Conservation (phyloP, 2,888 invertebrate genomes). For the Drosophila mercatorum region DNA sequence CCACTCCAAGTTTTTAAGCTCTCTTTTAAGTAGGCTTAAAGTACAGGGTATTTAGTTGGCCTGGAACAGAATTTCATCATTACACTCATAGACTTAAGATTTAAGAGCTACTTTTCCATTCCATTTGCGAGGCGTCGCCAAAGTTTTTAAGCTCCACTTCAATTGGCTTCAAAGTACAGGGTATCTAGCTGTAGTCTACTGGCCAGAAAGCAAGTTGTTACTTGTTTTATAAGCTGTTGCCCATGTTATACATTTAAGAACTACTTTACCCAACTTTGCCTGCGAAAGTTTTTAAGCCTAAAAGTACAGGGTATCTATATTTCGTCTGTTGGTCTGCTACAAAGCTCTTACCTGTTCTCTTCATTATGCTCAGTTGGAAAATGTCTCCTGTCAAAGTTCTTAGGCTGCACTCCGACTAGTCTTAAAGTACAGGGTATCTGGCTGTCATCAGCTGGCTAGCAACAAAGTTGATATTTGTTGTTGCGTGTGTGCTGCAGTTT, state of each 20-base stretch:
- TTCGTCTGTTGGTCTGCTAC: too few relatives aligned
- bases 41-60: conserved; percentile 1
- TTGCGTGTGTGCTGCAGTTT: conserved; percentile 24
- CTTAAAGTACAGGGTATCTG: not conserved
- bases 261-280: too few relatives aligned
- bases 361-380: too few relatives aligned
- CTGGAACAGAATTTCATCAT: too few relatives aligned
- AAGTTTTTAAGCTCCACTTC: not conserved
- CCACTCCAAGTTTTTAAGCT: not conserved
- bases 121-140: too few relatives aligned
- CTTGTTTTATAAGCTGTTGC: conserved; percentile 12
- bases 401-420: not conserved
- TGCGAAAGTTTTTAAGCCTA: not conserved
- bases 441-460: not conserved
- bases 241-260: too few relatives aligned
- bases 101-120: too few relatives aligned
- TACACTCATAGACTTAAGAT: too few relatives aligned
- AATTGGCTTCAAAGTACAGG: not conserved
- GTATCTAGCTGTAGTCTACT: not conserved
- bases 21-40: not conserved
- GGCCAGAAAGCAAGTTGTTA: not conserved
- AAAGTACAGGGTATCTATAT: too few relatives aligned
- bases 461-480: conserved; percentile 1
- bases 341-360: too few relatives aligned
- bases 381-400: too few relatives aligned